Percentiles rank a stretch among this genome's conserved stretches.
phyloP scores from a whole-genome alignment of 2,797 vertebrate genomes.

The Corythornis leucogaster region DNA sequence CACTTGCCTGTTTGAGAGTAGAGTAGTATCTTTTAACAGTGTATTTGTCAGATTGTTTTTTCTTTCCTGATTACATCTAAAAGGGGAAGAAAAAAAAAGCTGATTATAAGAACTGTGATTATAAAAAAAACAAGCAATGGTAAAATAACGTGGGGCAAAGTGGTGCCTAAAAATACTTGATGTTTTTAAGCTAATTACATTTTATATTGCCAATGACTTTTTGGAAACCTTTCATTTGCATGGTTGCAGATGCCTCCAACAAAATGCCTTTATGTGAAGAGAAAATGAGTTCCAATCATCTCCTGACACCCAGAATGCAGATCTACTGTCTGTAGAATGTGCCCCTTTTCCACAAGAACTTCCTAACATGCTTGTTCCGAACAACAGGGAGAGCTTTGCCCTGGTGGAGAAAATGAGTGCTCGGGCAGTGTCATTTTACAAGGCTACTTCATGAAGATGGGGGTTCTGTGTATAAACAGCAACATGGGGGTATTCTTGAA shows the following conservation, averaged over 20 bases:
- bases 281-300: background rate
- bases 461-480: background rate
- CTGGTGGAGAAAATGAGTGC: background rate
- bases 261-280: conserved; percentile 12
- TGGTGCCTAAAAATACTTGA: conserved; percentile 50
- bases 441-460: background rate
- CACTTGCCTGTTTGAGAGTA: background rate
- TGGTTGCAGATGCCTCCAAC: conserved; percentile 1
- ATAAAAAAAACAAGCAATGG: background rate
- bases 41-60: background rate
- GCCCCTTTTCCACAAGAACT: background rate
- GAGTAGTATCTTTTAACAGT: background rate
- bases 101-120: conserved; percentile 30
- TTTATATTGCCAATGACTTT: conserved; percentile 48
- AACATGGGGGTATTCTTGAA: background rate
- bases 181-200: conserved; percentile 54
- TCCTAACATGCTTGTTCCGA: background rate
- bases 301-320: background rate
- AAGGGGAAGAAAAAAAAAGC: background rate
- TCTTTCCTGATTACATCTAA: background rate
- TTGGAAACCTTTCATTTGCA: conserved; percentile 45
- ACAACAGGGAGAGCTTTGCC: background rate
- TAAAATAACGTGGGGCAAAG: conserved; percentile 24
- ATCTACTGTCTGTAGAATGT: background rate
- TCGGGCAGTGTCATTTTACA: background rate